Evolutionary conservation across 1,140 invertebrate genomes (phyloP).

Genomic region (Tribolium madens): DNA sequence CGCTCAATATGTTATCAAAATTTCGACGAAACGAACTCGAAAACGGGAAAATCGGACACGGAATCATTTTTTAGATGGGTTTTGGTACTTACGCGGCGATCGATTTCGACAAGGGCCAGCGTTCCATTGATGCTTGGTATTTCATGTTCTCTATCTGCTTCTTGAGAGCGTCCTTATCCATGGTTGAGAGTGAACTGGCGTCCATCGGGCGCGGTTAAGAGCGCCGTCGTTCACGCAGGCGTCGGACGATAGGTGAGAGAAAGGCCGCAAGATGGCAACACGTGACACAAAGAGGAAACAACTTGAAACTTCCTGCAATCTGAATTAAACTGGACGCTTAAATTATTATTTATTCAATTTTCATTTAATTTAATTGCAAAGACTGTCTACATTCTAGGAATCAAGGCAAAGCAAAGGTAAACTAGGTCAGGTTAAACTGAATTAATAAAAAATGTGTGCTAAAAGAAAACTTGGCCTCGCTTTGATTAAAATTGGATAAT

Average conservation of each 20-base stretch:
- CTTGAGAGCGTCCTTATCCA: conserved; percentile 96
- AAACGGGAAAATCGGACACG: neutral
- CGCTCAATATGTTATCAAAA: conserved; percentile 26
- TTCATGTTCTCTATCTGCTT: conserved; percentile 98
- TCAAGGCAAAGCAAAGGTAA: neutral
- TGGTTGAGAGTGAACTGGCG: conserved; percentile 89
- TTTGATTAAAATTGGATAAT: no score
- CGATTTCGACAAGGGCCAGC: conserved; percentile 93
- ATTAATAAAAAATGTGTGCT: neutral
- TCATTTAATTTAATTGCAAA: neutral
- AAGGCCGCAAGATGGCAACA: conserved; percentile 42
- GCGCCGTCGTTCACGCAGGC: conserved; percentile 61
- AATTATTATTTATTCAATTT: neutral
- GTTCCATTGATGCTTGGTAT: conserved; percentile 95
- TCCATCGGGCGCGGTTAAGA: conserved; percentile 62
- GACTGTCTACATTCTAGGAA: neutral
- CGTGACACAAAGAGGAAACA: neutral
- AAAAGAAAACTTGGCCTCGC: neutral
- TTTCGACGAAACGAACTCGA: neutral
- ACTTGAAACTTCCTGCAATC: no score
- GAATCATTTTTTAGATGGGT: neutral
- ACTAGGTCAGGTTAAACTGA: neutral
- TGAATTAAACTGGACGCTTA: no score
- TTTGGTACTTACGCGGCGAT: conserved; percentile 90
- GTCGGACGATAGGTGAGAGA: conserved; percentile 48